phyloP scores from a whole-genome alignment of 2,888 invertebrate genomes.

The Hipparchia sbordonii region DNA sequence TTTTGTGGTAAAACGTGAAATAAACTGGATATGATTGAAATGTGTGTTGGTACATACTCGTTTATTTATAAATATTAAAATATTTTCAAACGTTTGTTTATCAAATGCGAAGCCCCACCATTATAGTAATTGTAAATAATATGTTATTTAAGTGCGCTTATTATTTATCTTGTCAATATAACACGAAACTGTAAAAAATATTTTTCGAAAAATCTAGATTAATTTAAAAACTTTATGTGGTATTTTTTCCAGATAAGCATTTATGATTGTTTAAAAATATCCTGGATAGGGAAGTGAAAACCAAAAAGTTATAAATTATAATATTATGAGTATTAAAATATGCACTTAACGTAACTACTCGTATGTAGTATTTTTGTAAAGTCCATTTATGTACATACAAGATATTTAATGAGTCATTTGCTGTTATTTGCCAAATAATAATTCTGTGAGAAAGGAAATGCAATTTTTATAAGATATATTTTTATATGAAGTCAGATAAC shows the following conservation, averaged over 20 bases:
- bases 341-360: neutral
- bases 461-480: neutral
- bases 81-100: constrained; percentile 23
- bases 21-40: constrained; percentile 23
- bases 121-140: constrained; percentile 33
- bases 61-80: neutral
- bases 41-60: constrained; percentile 13
- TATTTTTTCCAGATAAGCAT: constrained; percentile 13
- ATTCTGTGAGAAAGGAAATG: neutral
- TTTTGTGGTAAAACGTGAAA: constrained; percentile 46
- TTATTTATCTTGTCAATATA: constrained; percentile 6
- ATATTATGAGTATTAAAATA: neutral
- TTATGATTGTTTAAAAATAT: constrained; percentile 4
- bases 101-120: constrained; percentile 37
- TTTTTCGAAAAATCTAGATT: neutral
- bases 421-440: neutral
- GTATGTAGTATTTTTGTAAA: neutral
- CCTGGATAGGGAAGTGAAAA: neutral
- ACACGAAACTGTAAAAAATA: neutral
- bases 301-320: neutral
- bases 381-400: neutral
- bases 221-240: neutral
- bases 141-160: constrained; percentile 7
- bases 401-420: neutral
- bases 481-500: neutral